Evolutionary conservation across 2,888 invertebrate species (phyloP).

Genomic region (Campoplex capitator): DNA sequence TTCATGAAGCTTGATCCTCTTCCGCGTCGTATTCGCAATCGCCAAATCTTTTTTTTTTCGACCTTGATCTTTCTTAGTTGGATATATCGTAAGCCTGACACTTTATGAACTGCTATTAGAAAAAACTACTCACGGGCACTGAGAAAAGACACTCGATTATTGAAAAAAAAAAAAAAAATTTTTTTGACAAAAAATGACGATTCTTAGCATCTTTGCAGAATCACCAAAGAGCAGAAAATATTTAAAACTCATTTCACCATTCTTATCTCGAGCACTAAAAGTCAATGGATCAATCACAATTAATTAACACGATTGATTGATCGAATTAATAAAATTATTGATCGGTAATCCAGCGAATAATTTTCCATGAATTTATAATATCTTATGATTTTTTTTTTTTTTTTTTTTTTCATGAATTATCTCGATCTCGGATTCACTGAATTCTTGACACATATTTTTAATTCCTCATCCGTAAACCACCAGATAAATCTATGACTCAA

Average conservation of each 20-base stretch:
- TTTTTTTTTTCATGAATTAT: background rate
- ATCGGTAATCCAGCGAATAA: background rate
- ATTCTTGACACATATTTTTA: constrained; percentile 14
- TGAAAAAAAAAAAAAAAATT: background rate
- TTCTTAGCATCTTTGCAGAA: background rate
- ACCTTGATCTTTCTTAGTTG: constrained; percentile 11
- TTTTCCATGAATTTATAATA: background rate
- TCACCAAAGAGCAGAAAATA: background rate
- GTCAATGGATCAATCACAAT: background rate
- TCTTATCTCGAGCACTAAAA: background rate
- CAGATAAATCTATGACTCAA: constrained; percentile 63
- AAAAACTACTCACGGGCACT: background rate
- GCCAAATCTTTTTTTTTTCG: constrained; percentile 43
- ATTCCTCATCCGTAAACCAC: background rate
- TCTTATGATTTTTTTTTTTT: background rate
- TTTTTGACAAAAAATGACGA: no score
- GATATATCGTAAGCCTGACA: background rate
- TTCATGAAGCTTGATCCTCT: constrained; percentile 46
- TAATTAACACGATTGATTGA: background rate
- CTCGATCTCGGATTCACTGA: constrained; percentile 1
- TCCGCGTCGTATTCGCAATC: constrained; percentile 4
- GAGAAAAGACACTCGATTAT: background rate
- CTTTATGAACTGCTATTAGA: background rate
- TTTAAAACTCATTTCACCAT: background rate
- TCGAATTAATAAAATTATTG: background rate